Percentiles rank a stretch among this genome's conserved stretches.
These are phyloP conservation scores for Nothobranchius furzeri DNA, from an alignment of 2,113 vertebrate species.

Conservation along the genomic window DNA sequence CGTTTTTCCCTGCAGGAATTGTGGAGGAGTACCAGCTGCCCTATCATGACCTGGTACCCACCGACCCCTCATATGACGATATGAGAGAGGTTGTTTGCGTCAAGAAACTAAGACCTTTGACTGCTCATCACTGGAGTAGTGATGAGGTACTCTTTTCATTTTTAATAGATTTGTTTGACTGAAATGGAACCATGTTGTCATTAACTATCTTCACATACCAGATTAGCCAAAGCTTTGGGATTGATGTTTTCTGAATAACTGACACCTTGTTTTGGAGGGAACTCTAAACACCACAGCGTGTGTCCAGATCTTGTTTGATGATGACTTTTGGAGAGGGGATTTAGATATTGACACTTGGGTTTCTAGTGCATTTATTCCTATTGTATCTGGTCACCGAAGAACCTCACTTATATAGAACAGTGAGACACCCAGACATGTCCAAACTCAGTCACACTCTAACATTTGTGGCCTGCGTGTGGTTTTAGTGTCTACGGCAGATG, in stretches of 20 bases:
- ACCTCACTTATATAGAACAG: no score
- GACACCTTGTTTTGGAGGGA: neutral
- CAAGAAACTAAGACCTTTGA: conserved; percentile 90
- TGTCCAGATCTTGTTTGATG: neutral
- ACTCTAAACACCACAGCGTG: neutral
- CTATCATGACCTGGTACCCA: conserved; percentile 91
- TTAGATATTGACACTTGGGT: neutral
- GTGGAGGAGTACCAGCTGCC: conserved; percentile 97
- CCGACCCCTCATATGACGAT: conserved; percentile 94
- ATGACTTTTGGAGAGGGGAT: neutral
- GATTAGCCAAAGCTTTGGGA: neutral
- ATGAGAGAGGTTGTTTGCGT: conserved; percentile 94
- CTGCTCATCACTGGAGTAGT: conserved; percentile 93
- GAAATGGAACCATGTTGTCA: neutral
- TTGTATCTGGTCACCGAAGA: no score
- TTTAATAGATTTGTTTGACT: neutral
- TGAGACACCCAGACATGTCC: no score
- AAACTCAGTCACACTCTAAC: no score
- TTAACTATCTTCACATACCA: neutral
- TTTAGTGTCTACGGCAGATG: conserved; percentile 93
- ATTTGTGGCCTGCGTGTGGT: neutral
- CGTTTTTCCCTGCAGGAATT: conserved; percentile 79
- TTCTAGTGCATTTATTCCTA: neutral
- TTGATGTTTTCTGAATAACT: neutral
- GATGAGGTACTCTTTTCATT: conserved; percentile 84